Percentiles rank a stretch among this genome's conserved stretches.
phyloP scores from a whole-genome alignment of 2,888 invertebrate genomes.

The Poecilobothrus nobilitatus region DNA sequence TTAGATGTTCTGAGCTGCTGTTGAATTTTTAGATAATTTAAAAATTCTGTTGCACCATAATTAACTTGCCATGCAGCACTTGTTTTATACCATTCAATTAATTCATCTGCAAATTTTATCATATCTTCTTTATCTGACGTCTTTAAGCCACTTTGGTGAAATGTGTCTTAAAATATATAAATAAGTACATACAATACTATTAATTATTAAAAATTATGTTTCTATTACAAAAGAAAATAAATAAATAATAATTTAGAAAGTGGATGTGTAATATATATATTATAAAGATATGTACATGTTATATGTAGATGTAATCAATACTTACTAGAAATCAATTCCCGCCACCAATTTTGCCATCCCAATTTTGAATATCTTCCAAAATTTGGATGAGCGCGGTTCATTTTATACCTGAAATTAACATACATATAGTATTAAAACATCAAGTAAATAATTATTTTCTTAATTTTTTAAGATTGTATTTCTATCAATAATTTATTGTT shows the following conservation, averaged over 20 bases:
- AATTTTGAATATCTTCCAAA: conserved; percentile 63
- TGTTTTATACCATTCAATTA: conserved; percentile 64
- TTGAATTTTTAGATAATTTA: conserved; percentile 49
- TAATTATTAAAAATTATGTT: conserved; percentile 8
- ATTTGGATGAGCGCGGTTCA: conserved; percentile 66
- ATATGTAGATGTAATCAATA: conserved; percentile 9
- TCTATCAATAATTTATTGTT: background rate
- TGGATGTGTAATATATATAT: background rate
- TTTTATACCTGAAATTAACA: conserved; percentile 36
- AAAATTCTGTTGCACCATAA: conserved; percentile 56
- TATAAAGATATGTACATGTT: conserved; percentile 4
- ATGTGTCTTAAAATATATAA: conserved; percentile 31
- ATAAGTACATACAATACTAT: conserved; percentile 9
- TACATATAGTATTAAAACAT: background rate
- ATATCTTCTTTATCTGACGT: conserved; percentile 40
- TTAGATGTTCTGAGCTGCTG: conserved; percentile 29
- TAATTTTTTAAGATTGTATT: too few relatives aligned
- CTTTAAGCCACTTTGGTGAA: conserved; percentile 36
- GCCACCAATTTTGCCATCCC: conserved; percentile 80
- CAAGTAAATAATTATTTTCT: too few relatives aligned
- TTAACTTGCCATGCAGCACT: conserved; percentile 64
- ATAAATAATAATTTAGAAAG: background rate
- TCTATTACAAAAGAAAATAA: conserved; percentile 14
- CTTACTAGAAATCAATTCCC: conserved; percentile 40
- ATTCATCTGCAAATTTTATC: conserved; percentile 48